phyloP scores from a whole-genome alignment of 2,113 vertebrate species.

The Channa maculata region DNA sequence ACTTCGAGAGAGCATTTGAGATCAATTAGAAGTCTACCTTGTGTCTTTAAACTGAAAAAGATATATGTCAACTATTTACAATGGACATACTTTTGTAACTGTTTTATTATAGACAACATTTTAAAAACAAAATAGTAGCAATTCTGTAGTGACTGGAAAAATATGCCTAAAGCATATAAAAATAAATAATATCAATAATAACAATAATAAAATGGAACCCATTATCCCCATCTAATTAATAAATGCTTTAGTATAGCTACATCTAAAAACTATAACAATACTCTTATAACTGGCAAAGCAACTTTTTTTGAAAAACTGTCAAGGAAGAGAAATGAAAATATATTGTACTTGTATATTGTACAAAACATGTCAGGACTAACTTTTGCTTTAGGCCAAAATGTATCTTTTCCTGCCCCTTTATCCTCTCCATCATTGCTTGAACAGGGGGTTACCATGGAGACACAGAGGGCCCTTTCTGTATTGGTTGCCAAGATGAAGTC shows the following conservation, averaged over 20 bases:
- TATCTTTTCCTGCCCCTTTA: constrained; percentile 64
- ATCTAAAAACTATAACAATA: not conserved
- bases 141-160: too few relatives aligned
- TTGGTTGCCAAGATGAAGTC: constrained; percentile 69
- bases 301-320: constrained; percentile 6
- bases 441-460: constrained; percentile 74
- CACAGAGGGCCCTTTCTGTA: constrained; percentile 63
- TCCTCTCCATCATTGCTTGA: constrained; percentile 71
- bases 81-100: too few relatives aligned
- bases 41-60: not conserved
- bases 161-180: too few relatives aligned
- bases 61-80: too few relatives aligned
- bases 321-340: constrained; percentile 29
- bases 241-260: not conserved
- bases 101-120: too few relatives aligned
- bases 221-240: not conserved
- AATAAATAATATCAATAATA: too few relatives aligned
- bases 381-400: constrained; percentile 52
- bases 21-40: too few relatives aligned
- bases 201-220: too few relatives aligned
- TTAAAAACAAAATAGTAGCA: not conserved
- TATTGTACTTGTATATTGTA: constrained; percentile 5
- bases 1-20: not conserved
- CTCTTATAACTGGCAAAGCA: constrained; percentile 9
- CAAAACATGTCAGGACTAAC: constrained; percentile 47